Conservation (phyloP, 2,113 vertebrate genomes). For the Polyodon spathula region DNA sequence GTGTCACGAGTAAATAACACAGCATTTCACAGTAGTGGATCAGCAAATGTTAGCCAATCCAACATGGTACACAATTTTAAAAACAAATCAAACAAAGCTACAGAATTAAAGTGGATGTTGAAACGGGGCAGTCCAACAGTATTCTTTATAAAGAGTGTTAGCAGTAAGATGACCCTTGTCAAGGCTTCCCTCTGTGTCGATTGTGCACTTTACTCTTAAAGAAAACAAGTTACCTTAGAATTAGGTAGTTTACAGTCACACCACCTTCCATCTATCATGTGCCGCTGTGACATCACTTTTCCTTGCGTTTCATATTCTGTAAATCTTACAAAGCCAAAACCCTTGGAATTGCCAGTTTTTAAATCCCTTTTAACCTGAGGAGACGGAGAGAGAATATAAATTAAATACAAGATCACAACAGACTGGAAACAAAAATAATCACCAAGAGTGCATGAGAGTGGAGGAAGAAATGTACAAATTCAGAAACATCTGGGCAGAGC, state of each 20-base stretch:
- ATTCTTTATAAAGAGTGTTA: no score
- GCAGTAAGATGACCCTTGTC: no score
- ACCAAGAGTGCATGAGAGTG: no score
- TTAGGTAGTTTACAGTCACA: slow-evolving; percentile 98
- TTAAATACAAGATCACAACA: not conserved
- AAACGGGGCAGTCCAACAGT: no score
- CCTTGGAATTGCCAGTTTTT: slow-evolving; percentile 94
- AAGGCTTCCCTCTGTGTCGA: slow-evolving; percentile 1
- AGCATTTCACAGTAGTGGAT: not conserved
- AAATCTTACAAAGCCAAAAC: slow-evolving; percentile 97
- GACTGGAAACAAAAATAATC: not conserved
- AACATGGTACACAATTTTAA: not conserved
- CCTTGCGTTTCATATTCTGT: slow-evolving; percentile 96
- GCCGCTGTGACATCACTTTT: slow-evolving; percentile 94
- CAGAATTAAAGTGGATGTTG: no score
- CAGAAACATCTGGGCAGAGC: no score
- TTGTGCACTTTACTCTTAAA: slow-evolving; percentile 1
- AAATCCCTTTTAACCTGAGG: slow-evolving; percentile 88
- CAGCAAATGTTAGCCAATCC: not conserved
- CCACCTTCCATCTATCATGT: slow-evolving; percentile 98
- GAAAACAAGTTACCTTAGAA: slow-evolving; percentile 73
- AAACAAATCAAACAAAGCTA: no score
- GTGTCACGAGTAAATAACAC: no score
- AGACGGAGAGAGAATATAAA: not conserved
- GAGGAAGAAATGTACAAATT: no score